Base-by-base conservation (phyloP, 37 sponge, comb jelly and placozoan genomes). In the Theonella swinhoei region DNA sequence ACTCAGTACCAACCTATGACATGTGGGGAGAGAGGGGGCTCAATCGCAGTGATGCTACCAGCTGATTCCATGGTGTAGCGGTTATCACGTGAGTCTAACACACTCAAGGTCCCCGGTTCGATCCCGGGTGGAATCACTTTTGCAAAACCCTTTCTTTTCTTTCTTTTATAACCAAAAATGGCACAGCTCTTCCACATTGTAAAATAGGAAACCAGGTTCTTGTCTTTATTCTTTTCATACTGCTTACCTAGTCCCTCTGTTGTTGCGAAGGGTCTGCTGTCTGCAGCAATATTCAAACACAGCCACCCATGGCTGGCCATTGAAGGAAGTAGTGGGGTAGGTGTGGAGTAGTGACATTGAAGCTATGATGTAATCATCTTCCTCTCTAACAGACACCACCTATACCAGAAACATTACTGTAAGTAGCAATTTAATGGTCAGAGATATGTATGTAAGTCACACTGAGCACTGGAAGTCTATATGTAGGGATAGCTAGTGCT, bases 231-330 rank as follows among this genome's bases (percentile, higher is more conserved):
- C n/a, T n/a, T n/a, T n/a, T n/a, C n/a, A n/a, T 14, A n/a, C 20
- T 22, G 54, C 89, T 83, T 33, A 92, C 91, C 19, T 69, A 19
- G 97, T 93, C 23, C 54, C 77, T 60, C 41, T 76, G 68, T 96
- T 96, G 75, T 90, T 91, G 20, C 28, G 33, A 1, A 93, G 87
- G 26, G 38, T 20, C 58, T 72, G 54, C 36, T 65, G 62, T 42
- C 94, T 85, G 68, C 97, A 96, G 79, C 97, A 96, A 74, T 96
- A 93, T 41, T 88, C 77, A 47, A 86, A 91, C 42, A 62, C 63
- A 3, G 91, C 86, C 72, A 30, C 61, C 94, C 89, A 94, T 1
- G 97, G 92, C 33, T 77, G 40, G 17, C 84, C 89, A 76, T 86
- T 62, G 77, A 77, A 33, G 43, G 83, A 58, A 5, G 86, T 75